Evolutionary conservation across 2,888 invertebrate genomes (phyloP).

Genomic region (Drosophila borealis): DNA sequence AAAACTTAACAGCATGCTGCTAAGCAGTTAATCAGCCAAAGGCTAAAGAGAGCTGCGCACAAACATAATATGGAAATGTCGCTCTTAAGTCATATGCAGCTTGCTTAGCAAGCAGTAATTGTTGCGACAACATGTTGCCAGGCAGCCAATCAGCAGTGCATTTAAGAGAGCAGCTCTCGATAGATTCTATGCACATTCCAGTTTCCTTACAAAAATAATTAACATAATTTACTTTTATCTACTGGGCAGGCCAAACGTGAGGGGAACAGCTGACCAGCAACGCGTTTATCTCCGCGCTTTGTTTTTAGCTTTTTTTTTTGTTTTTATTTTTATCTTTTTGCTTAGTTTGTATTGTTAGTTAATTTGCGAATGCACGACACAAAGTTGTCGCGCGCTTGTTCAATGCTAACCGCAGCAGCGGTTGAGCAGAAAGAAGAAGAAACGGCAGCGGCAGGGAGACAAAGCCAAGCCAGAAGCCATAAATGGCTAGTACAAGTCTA

Average conservation of each 20-base stretch:
- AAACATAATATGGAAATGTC: not conserved
- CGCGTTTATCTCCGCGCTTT: conserved; percentile 34
- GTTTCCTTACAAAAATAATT: conserved; percentile 66
- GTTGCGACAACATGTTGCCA: conserved; percentile 1
- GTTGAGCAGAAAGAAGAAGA: conserved; percentile 1
- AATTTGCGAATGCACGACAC: conserved; percentile 65
- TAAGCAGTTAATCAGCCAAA: not conserved
- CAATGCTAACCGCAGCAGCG: conserved; percentile 69
- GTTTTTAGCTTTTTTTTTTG: conserved; percentile 9
- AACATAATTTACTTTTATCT: conserved; percentile 66
- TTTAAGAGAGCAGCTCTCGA: conserved; percentile 2
- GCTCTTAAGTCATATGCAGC: too few species aligned
- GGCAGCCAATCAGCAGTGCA: conserved; percentile 7
- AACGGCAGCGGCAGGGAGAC: conserved; percentile 1
- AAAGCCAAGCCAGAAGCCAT: conserved; percentile 67
- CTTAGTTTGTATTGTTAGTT: conserved; percentile 55
- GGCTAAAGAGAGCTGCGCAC: not conserved
- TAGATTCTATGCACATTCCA: conserved; percentile 24
- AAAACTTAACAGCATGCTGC: not conserved
- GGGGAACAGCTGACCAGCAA: conserved; percentile 57
- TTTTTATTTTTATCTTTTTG: conserved; percentile 8
- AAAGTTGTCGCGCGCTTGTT: conserved; percentile 53
- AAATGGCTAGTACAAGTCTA: conserved; percentile 79
- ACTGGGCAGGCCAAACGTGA: conserved; percentile 12
- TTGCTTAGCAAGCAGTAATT: too few species aligned